Percentiles rank a stretch among this genome's conserved stretches.
Evolutionary conservation across 2,113 vertebrate species (phyloP).

Genomic region (Oreochromis tanganicae): DNA sequence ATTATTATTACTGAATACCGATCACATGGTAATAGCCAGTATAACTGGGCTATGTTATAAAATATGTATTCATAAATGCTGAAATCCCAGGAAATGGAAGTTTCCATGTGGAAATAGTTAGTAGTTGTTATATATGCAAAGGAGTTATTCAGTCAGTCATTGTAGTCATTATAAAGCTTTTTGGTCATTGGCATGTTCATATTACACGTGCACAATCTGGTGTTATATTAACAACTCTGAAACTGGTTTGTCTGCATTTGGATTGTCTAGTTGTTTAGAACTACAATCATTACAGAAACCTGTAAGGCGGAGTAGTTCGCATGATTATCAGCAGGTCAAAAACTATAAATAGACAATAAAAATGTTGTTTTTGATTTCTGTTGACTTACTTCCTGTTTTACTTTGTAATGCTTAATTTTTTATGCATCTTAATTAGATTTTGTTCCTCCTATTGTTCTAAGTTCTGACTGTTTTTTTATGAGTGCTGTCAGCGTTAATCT

Average conservation of each 20-base stretch:
- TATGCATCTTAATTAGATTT: not conserved
- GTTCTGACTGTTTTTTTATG: not conserved
- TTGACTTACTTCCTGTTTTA: not conserved
- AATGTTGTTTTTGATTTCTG: not conserved
- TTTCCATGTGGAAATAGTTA: not conserved
- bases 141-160: not conserved
- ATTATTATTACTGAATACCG: not conserved
- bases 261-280: not conserved
- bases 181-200: not conserved
- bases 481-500: not conserved
- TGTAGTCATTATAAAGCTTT: not conserved
- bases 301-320: not conserved
- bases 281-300: not conserved
- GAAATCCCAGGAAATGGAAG: not conserved
- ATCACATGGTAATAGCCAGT: not conserved
- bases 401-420: not conserved
- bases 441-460: not conserved
- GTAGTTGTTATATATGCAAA: not conserved
- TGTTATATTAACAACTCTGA: not conserved
- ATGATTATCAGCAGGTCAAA: not conserved
- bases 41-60: not conserved
- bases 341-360: not conserved
- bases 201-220: not conserved
- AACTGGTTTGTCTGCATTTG: not conserved
- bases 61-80: not conserved